phyloP scores from a whole-genome alignment of 2,113 vertebrate species.

The Lampris megalopsis region DNA sequence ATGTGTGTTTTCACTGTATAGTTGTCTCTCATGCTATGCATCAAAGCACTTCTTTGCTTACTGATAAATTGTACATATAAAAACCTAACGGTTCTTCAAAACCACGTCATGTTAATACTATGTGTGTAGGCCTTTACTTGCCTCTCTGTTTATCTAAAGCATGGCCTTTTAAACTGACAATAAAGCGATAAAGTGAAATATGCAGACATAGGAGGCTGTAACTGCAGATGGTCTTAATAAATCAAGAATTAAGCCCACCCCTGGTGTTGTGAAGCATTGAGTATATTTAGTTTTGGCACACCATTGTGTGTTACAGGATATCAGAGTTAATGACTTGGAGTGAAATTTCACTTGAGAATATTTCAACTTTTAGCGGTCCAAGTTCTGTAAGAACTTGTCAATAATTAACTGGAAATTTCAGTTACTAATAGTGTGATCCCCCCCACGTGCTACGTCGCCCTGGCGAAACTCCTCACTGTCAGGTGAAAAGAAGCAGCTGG shows the following conservation, averaged over 20 bases:
- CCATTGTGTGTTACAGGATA: too few species aligned
- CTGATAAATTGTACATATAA: conserved; percentile 59
- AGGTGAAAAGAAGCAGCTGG: too few species aligned
- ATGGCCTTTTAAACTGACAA: conserved; percentile 74
- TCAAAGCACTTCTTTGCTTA: conserved; percentile 76
- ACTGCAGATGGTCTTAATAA: conserved; percentile 8
- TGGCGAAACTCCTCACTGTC: too few species aligned
- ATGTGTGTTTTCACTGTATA: conserved; percentile 37
- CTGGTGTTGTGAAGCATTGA: not conserved
- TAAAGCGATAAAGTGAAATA: conserved; percentile 64
- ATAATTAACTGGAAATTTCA: too few species aligned
- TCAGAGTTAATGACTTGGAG: too few species aligned
- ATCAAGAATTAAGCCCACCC: not conserved
- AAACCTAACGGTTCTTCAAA: conserved; percentile 62
- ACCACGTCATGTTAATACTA: conserved; percentile 60
- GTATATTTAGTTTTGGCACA: too few species aligned
- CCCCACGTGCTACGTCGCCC: too few species aligned
- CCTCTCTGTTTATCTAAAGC: conserved; percentile 64
- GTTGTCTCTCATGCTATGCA: conserved; percentile 65
- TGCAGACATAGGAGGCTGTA: conserved; percentile 36
- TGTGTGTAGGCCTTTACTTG: conserved; percentile 58
- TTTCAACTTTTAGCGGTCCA: too few species aligned
- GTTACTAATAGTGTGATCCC: too few species aligned
- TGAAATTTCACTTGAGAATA: too few species aligned
- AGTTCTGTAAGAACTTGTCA: too few species aligned